Evolutionary conservation across 1,140 invertebrate species (phyloP).

Genomic region (Papilio glaucus): DNA sequence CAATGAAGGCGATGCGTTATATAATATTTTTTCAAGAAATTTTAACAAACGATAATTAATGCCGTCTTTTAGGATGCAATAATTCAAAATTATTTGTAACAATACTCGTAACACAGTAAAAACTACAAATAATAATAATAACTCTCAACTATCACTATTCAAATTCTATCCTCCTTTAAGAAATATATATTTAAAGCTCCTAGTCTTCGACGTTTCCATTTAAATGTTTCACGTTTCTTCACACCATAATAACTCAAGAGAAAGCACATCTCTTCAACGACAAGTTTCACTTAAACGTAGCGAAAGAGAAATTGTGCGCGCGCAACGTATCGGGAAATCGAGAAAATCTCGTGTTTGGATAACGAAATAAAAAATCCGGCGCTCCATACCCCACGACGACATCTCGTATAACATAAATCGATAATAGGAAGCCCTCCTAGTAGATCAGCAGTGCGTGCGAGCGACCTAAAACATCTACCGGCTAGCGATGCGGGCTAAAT

Average conservation of each 20-base stretch:
- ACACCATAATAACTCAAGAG: constrained; percentile 46
- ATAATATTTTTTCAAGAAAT: no score
- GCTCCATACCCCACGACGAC: constrained; percentile 52
- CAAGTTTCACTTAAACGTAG: constrained; percentile 67
- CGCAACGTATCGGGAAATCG: constrained; percentile 53
- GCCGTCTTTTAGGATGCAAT: no score
- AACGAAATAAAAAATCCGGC: constrained; percentile 56
- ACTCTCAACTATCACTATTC: background rate
- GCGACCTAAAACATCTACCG: constrained; percentile 81
- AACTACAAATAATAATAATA: background rate
- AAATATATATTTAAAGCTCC: background rate
- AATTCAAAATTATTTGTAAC: no score
- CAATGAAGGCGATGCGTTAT: constrained; percentile 9
- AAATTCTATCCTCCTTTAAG: background rate
- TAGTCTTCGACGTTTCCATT: background rate
- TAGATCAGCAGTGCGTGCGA: constrained; percentile 82
- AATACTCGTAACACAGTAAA: background rate
- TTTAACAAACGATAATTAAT: no score
- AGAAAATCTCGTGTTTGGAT: constrained; percentile 55
- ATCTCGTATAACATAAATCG: constrained; percentile 77
- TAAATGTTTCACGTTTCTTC: constrained; percentile 7
- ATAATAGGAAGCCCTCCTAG: constrained; percentile 82
- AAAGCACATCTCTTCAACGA: constrained; percentile 68
- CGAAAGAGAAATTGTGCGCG: constrained; percentile 67
- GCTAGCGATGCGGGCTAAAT: constrained; percentile 81